These are phyloP conservation scores for Pagrus major DNA, from an alignment of 2,113 vertebrate species.

Conservation along the genomic window DNA sequence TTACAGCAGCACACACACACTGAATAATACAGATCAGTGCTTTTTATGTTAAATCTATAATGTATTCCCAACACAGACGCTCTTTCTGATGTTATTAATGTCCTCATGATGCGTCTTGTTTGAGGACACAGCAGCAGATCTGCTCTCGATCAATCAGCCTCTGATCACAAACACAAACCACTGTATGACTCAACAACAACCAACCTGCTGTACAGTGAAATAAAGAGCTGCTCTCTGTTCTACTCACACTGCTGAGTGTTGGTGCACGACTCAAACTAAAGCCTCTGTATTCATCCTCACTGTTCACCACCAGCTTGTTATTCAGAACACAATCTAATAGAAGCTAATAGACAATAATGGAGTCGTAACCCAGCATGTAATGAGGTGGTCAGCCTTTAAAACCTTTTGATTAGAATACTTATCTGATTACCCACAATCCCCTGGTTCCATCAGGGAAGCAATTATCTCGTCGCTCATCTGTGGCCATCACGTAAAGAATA, in stretches of 20 bases:
- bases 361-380: slow-evolving; percentile 52
- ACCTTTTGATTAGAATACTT: slow-evolving; percentile 45
- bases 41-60: not conserved
- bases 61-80: not conserved
- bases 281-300: not conserved
- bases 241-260: not conserved
- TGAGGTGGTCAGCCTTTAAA: slow-evolving; percentile 39
- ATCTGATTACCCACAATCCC: slow-evolving; percentile 55
- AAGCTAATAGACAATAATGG: slow-evolving; percentile 37
- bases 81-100: not conserved
- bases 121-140: not conserved
- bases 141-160: not conserved
- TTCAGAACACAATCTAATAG: not conserved
- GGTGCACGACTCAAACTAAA: not conserved
- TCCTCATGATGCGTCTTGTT: not conserved
- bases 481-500: slow-evolving; percentile 19
- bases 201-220: not conserved
- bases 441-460: slow-evolving; percentile 40
- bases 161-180: slow-evolving; percentile 19
- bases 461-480: slow-evolving; percentile 38
- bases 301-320: slow-evolving; percentile 11
- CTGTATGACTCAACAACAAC: not conserved
- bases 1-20: not conserved
- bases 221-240: not conserved
- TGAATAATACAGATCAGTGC: not conserved